These are phyloP conservation scores for Dromococcyx pavoninus DNA, from an alignment of 2,797 vertebrate species.

Conservation along the genomic window DNA sequence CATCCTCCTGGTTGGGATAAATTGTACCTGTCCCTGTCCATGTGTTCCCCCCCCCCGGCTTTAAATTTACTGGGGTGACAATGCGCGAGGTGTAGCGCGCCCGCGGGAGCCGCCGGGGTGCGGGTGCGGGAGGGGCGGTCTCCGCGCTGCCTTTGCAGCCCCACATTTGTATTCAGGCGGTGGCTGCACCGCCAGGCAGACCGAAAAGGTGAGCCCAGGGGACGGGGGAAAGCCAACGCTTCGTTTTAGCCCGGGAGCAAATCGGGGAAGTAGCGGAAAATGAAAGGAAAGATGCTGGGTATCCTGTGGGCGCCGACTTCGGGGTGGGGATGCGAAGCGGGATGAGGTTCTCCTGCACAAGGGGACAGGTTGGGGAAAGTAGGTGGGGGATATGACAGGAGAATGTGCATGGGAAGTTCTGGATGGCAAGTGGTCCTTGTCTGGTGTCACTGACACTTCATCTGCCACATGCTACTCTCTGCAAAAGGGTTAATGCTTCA, in stretches of 20 bases:
- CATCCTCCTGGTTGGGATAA: neutral
- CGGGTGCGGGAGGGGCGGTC: neutral
- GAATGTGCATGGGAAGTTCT: slow-evolving; percentile 14
- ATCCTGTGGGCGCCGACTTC: neutral
- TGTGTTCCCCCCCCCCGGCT: neutral
- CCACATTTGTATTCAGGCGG: slow-evolving; percentile 72
- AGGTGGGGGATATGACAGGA: neutral
- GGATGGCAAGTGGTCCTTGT: neutral
- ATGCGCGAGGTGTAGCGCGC: neutral
- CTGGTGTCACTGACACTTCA: neutral
- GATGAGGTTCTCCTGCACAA: neutral
- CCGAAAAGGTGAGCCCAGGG: slow-evolving; percentile 59
- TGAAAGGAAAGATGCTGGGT: neutral
- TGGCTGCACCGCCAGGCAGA: slow-evolving; percentile 59
- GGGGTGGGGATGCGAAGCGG: neutral
- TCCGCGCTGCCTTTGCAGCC: slow-evolving; percentile 49
- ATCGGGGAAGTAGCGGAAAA: neutral
- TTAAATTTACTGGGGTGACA: neutral
- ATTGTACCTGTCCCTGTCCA: neutral
- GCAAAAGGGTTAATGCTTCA: neutral
- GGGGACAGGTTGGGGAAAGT: neutral
- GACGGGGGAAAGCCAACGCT: neutral
- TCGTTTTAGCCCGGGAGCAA: neutral
- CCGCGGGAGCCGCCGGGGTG: neutral
- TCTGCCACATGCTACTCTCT: neutral